Evolutionary conservation across 2,797 vertebrate genomes (phyloP).

Genomic region (Urosaurus nigricauda): DNA sequence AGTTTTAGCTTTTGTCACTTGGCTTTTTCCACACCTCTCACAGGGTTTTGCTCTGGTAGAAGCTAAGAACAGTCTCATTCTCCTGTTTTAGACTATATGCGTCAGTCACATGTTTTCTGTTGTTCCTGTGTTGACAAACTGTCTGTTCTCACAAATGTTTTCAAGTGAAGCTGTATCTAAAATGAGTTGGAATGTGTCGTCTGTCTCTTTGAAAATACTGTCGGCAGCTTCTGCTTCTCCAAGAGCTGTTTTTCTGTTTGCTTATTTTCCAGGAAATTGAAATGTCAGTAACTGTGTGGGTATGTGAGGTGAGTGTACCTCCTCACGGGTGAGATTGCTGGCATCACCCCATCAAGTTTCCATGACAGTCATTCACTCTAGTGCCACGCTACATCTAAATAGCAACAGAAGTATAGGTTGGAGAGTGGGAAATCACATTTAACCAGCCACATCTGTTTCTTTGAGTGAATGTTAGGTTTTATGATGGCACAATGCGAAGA

Average conservation of each 20-base stretch:
- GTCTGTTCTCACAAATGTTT: not conserved
- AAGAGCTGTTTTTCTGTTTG: not conserved
- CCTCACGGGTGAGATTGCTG: not conserved
- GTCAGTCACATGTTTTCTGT: not conserved
- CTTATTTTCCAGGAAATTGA: not conserved
- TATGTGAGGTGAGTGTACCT: not conserved
- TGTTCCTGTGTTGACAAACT: constrained; percentile 1
- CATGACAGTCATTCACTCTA: not conserved
- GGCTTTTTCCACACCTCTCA: not conserved
- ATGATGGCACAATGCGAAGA: not conserved
- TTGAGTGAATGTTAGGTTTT: not conserved
- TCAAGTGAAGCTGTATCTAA: not conserved
- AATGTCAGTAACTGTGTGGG: not conserved
- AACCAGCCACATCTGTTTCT: not conserved
- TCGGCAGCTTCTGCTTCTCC: not conserved
- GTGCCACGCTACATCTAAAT: not conserved
- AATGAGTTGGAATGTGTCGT: not conserved
- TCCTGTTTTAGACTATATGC: not conserved
- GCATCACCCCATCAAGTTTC: not conserved
- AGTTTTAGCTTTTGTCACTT: not conserved
- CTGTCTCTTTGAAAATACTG: not conserved
- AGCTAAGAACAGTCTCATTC: not conserved
- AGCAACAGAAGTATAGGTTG: not conserved
- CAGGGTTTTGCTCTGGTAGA: not conserved
- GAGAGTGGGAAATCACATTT: not conserved